These are phyloP conservation scores for Macaria notata DNA, from an alignment of 2,888 invertebrate genomes.

Conservation along the genomic window DNA sequence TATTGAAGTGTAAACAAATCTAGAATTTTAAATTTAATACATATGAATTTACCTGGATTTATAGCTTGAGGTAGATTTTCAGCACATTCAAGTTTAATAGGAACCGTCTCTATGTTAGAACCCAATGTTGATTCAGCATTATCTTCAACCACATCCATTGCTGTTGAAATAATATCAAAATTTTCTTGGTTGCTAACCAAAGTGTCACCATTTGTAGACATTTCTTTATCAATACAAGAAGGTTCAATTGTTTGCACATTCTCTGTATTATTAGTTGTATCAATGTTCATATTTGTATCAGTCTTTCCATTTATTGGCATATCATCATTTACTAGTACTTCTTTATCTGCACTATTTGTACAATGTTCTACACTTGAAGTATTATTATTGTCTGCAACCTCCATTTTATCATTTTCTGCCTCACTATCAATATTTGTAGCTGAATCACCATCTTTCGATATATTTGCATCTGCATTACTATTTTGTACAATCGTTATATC, in stretches of 20 bases:
- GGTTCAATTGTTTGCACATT: background rate
- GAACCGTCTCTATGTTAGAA: too few relatives aligned
- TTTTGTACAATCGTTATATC: background rate
- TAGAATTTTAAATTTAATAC: too few relatives aligned
- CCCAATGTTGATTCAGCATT: background rate
- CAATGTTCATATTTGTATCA: background rate
- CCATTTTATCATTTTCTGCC: background rate
- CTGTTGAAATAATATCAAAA: background rate
- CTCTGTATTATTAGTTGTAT: background rate
- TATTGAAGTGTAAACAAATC: too few relatives aligned
- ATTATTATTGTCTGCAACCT: background rate
- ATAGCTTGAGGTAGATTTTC: background rate
- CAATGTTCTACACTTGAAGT: background rate
- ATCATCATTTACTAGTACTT: too few relatives aligned
- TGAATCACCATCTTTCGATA: too few relatives aligned
- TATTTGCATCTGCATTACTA: background rate
- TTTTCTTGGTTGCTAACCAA: background rate
- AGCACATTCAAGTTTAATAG: background rate
- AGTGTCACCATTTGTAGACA: background rate
- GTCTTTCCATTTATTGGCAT: too few relatives aligned
- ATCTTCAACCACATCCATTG: slow-evolving; percentile 1
- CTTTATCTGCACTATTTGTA: background rate
- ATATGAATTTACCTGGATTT: background rate
- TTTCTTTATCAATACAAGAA: background rate
- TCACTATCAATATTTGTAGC: too few relatives aligned